Evolutionary conservation across 2,888 invertebrate species (phyloP), one percentile per base, ranked within the genome.

Genomic region (Hartigia nigra): DNA sequence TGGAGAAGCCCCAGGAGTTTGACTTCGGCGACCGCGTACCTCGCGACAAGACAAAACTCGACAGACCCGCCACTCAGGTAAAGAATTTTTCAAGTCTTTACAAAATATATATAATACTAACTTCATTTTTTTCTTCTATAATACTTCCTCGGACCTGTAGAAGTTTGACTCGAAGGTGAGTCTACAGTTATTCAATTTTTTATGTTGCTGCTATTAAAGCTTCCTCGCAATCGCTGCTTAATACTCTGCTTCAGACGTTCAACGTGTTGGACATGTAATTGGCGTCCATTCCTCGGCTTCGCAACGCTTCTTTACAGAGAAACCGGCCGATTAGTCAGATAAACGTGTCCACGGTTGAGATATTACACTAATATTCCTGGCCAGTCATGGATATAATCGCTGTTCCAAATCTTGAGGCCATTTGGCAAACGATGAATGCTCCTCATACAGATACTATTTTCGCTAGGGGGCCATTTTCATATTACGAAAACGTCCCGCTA

Each of bases 1-100:
- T 96, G 79, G 96, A 96, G 88, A 92, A 91, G 79, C 90, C 91
- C 3, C 88, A 85, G 80, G 91, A 90, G 83, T 91, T 91, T 80
- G 91, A 91, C 3, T 91, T 91, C 39, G 86, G 88, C n/a, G 91
- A 91, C 0, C 84, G 81, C 36, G 83, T 82, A 12, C 82, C 83
- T 4, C 90, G 91, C 0, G 91, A 91, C 32, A 91, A 91, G 78
- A 90, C 90, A 0, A 91, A 91, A 80, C 86, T 91, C 31, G 91
- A 91, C 0, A 86, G 91, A 78, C 91, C 91, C 1, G 9, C 81
- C 0, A 84, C 88, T 31, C 90, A 90, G 88, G 91, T 91, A 86
- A 87, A 36, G 76, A 75, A 75, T 14, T 3, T 0, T 72, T 4
- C 5, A 34, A 31, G 12, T 32, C 9, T 31, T 34, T 69, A 74